Conservation (phyloP, 2,888 invertebrate genomes). For the Rhimphoctona megacephalus region DNA sequence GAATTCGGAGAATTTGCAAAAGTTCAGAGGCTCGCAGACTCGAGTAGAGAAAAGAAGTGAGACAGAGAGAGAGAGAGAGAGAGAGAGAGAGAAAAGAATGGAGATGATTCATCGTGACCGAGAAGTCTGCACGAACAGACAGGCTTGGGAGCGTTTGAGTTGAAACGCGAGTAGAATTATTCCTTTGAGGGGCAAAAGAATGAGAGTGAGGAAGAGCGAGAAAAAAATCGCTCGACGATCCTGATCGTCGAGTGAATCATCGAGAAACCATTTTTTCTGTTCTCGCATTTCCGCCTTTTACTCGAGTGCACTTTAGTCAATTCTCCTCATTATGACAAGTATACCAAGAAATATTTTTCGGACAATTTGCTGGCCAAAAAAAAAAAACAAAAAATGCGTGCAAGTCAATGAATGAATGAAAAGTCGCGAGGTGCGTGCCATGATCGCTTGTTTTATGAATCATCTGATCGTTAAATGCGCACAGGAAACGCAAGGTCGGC, state of each 20-base stretch:
- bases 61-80: neutral
- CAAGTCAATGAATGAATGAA: conserved; percentile 54
- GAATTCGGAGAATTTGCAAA: neutral
- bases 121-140: conserved; percentile 23
- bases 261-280: neutral
- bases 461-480: conserved; percentile 46
- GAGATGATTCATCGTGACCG: conserved; percentile 30
- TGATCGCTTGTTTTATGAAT: conserved; percentile 44
- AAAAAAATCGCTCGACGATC: conserved; percentile 17
- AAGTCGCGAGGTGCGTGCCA: conserved; percentile 40
- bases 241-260: conserved; percentile 28
- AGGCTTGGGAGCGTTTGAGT: conserved; percentile 18
- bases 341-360: neutral
- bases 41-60: conserved; percentile 14
- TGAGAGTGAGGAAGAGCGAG: neutral
- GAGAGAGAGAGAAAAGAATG: conserved; percentile 3
- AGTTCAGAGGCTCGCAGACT: conserved; percentile 11
- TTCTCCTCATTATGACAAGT: neutral
- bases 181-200: neutral
- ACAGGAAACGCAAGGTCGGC: conserved; percentile 69
- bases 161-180: conserved; percentile 17
- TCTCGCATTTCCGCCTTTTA: conserved; percentile 16
- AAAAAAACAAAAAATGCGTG: neutral
- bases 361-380: neutral
- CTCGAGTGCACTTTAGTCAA: neutral